phyloP scores from a whole-genome alignment of 2,888 invertebrate genomes.

The Galerucella nymphaeae region DNA sequence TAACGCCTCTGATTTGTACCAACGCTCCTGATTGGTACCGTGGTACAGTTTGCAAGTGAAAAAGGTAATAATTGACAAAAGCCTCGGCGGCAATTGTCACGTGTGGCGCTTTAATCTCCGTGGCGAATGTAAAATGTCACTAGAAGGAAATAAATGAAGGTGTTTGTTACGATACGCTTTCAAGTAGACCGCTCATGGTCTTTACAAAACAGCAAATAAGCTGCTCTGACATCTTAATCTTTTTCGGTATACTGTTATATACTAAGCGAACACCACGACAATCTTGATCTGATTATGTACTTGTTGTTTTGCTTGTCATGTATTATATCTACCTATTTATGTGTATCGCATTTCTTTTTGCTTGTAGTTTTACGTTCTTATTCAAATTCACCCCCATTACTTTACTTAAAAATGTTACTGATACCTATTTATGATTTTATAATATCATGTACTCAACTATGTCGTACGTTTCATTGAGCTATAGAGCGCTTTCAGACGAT shows the following conservation, averaged over 20 bases:
- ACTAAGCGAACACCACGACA: constrained; percentile 28
- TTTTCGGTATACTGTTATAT: constrained; percentile 30
- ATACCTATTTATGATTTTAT: no score
- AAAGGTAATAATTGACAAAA: constrained; percentile 59
- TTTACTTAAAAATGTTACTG: not conserved
- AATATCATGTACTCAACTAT: no score
- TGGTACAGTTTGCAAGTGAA: constrained; percentile 38
- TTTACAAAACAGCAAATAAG: constrained; percentile 48
- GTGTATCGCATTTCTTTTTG: constrained; percentile 15
- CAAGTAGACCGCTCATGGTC: constrained; percentile 46
- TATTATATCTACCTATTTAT: constrained; percentile 9
- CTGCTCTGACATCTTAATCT: constrained; percentile 56
- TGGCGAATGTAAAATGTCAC: constrained; percentile 65
- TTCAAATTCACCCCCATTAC: not conserved
- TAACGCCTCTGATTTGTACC: not conserved
- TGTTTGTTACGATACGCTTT: constrained; percentile 57
- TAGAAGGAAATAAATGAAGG: constrained; percentile 65
- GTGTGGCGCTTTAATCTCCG: constrained; percentile 62
- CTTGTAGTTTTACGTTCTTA: not conserved
- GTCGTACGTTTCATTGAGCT: no score
- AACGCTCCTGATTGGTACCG: constrained; percentile 25
- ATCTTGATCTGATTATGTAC: constrained; percentile 47
- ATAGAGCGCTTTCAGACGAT: no score
- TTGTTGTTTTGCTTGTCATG: constrained; percentile 44
- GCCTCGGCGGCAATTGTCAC: constrained; percentile 58